Conservation (phyloP, 1,140 invertebrate genomes). For the Drosophila sturtevanti region DNA sequence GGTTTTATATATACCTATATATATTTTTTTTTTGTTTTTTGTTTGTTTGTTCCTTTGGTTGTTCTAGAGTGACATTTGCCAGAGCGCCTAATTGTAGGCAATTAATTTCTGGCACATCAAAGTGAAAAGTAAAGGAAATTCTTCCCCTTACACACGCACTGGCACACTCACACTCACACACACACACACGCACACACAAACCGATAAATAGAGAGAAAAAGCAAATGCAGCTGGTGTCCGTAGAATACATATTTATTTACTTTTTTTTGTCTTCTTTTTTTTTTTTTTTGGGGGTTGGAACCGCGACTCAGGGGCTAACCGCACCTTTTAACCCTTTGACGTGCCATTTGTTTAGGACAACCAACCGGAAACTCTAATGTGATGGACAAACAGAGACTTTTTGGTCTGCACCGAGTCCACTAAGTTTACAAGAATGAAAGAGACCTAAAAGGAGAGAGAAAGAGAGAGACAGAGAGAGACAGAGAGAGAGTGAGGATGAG, state of each 20-base stretch:
- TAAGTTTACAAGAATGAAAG: no score
- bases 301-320: conserved; percentile 67
- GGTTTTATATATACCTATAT: no score
- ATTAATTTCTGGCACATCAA: conserved; percentile 82
- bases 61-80: conserved; percentile 70
- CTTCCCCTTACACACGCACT: neutral
- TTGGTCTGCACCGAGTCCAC: conserved; percentile 3
- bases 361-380: conserved; percentile 72
- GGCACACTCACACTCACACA: neutral
- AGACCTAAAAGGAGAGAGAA: conserved; percentile 41
- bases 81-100: conserved; percentile 81
- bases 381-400: conserved; percentile 50
- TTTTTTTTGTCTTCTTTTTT: conserved; percentile 13
- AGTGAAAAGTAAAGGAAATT: conserved; percentile 57
- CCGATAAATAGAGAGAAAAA: conserved; percentile 10
- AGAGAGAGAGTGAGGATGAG: neutral
- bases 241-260: neutral
- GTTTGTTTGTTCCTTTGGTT: conserved; percentile 15
- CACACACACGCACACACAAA: conserved; percentile 1
- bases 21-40: no score
- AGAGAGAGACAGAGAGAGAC: conserved; percentile 47
- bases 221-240: conserved; percentile 78
- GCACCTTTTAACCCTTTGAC: conserved; percentile 79
- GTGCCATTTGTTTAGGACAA: conserved; percentile 54
- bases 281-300: conserved; percentile 46